Base-by-base conservation (phyloP, 2,888 invertebrate species). In the Idaea straminata region DNA sequence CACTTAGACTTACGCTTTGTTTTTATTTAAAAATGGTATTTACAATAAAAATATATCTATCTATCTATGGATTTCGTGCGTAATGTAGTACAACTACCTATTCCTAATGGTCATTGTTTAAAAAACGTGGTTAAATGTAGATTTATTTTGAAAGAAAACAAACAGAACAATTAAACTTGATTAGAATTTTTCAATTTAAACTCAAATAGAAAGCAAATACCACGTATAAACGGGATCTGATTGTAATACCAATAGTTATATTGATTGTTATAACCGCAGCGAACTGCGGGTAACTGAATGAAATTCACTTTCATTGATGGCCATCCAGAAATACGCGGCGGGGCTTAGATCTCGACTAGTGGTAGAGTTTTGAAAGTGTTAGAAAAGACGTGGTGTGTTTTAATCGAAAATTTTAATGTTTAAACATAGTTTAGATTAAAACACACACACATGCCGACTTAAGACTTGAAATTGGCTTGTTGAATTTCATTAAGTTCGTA, bases 251-350 rank as follows among this genome's bases (percentile, higher is more conserved):
- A 68, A 62, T 69, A 68, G 69, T 66, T 69, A 74, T 70, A 66
- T 69, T 78, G 78, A 82, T 80, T 79, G 77, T 76, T 78, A 72
- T 61, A 74, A 77, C 72, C 71, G 72, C 74, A 67, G 74, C 70
- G 79, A 70, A 77, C 47, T 47, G 47, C 47, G 47, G 47, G 47
- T 82, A 82, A 75, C 78, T 88, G 86, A 88, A 88, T 89, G 89
- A 84, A 85, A 79, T 79, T 82, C 79, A 82, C 84, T 86, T 83
- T 86, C 89, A 89, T 89, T 89, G 88, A 89, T 85, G 83, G 77
- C 74, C 78, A 71, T 81, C 84, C 89, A 87, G 84, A 89, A 89
- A 89, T 89, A 89, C 78, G 72, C 78, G 72, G 77, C 77, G 77
- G 74, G 74, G 83, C 83, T 82, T 83, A 80, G 73, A 78, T 77